phyloP scores from a whole-genome alignment of 1,140 invertebrate genomes.

The Penaeus japonicus region DNA sequence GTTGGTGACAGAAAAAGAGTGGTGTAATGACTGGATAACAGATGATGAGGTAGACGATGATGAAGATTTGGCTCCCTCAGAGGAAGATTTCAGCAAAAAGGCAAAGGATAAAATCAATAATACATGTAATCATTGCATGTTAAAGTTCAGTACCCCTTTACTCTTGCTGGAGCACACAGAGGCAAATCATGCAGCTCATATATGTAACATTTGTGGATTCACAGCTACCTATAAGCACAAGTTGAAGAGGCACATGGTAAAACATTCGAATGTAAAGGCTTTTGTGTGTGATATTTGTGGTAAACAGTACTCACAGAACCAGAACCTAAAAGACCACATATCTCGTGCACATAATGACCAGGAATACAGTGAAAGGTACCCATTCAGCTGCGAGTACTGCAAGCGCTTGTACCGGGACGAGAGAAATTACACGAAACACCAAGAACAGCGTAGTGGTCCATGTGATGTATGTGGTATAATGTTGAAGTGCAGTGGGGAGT shows the following conservation, averaged over 20 bases:
- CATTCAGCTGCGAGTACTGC: slow-evolving; percentile 32
- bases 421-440: slow-evolving; percentile 11
- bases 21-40: slow-evolving; percentile 47
- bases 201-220: neutral
- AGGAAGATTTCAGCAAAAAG: neutral
- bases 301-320: slow-evolving; percentile 33
- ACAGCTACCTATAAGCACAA: neutral
- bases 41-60: slow-evolving; percentile 41
- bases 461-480: slow-evolving; percentile 41
- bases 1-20: neutral
- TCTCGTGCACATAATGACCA: slow-evolving; percentile 36
- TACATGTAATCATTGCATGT: slow-evolving; percentile 2
- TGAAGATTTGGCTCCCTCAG: neutral
- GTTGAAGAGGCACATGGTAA: neutral
- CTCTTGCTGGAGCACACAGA: neutral
- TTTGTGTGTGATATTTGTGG: slow-evolving; percentile 48
- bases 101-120: neutral
- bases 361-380: slow-evolving; percentile 12
- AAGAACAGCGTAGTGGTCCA: neutral
- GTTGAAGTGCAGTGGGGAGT: slow-evolving; percentile 13
- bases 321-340: slow-evolving; percentile 24
- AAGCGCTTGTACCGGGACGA: slow-evolving; percentile 18
- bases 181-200: neutral
- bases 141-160: neutral
- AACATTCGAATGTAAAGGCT: slow-evolving; percentile 30